Base-by-base conservation (phyloP, 1,140 invertebrate genomes). In the Macrosteles quadrilineatus region DNA sequence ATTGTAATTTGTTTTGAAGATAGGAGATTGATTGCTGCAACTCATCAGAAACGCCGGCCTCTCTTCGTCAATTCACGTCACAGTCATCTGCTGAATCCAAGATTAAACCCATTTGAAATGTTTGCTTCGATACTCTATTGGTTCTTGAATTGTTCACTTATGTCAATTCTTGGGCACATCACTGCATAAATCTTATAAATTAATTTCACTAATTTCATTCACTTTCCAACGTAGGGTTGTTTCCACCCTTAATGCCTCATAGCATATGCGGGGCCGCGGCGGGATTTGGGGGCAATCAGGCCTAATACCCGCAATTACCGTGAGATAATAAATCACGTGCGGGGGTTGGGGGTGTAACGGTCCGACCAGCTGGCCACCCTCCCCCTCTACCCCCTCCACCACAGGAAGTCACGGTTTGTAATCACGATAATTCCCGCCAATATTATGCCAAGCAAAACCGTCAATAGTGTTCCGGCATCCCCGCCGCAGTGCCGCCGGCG, bases 401-500 rank as follows among this genome's bases (percentile, higher is more conserved):
- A 4, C 47, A 50, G 47, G 47, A 50, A 50, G 47, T 50, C 47
- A 50, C 47, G 47, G 47, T 4, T 17, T 50, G 47, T 50, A 50
- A 50, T 50, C 47, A 50, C 47, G n/a, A 50, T 50, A 50, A 50
- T 50, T 17, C 47, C 47, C 47, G 47, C 47, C 47, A 50, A 50
- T 9, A 50, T 50, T 50, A 50, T 50, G 47, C 47, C 47, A n/a
- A 50, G 21, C 47, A 4, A 17, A 19, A 50, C 14, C 21, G 47
- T 17, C 47, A 4, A 19, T 9, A 40, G 21, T 50, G 47, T 50
- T 50, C 47, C 47, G 47, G 47, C 47, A 50, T 50, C 47, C 47
- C n/a, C n/a, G 47, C 3, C 32, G 32, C 14, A 36, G 14, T 14
- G 32, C 32, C 32, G 32, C 32, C 32, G 32, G 32, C 32, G 14